Percentiles rank a stretch among this genome's conserved stretches.
Conservation (phyloP, 2,113 vertebrate species). For the Callocephalon fimbriatum region DNA sequence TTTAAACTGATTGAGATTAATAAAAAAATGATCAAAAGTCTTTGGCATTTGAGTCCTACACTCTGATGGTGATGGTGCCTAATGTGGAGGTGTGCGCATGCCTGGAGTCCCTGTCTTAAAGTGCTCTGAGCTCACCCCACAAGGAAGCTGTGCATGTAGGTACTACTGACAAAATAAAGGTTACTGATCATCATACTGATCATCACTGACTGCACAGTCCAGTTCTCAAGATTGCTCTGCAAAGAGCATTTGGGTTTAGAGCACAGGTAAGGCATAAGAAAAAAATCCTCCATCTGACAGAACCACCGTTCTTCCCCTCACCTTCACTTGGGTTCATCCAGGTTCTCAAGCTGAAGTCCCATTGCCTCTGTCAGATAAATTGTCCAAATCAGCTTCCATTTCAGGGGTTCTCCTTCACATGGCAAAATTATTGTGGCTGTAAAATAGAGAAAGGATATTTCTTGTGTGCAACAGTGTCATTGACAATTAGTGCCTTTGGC, state of each 20-base stretch:
- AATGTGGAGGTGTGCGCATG: background rate
- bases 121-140: background rate
- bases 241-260: background rate
- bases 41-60: background rate
- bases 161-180: background rate
- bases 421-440: background rate
- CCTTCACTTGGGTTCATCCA: background rate
- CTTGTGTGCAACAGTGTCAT: background rate
- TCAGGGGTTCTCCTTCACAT: background rate
- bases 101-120: background rate
- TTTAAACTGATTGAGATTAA: background rate
- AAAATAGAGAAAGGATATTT: background rate
- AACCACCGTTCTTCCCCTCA: background rate
- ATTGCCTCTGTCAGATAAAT: background rate
- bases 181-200: background rate
- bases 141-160: background rate
- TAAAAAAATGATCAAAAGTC: background rate
- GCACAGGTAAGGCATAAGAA: background rate
- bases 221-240: fast-evolving
- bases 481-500: conserved; percentile 37
- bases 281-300: background rate
- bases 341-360: background rate
- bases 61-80: background rate
- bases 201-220: background rate
- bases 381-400: background rate